A percentile compares a stretch with the other conserved stretches of the same genome.
These are phyloP conservation scores for Trichogramma dendrolimi DNA, from an alignment of 2,888 invertebrate genomes.

Conservation along the genomic window DNA sequence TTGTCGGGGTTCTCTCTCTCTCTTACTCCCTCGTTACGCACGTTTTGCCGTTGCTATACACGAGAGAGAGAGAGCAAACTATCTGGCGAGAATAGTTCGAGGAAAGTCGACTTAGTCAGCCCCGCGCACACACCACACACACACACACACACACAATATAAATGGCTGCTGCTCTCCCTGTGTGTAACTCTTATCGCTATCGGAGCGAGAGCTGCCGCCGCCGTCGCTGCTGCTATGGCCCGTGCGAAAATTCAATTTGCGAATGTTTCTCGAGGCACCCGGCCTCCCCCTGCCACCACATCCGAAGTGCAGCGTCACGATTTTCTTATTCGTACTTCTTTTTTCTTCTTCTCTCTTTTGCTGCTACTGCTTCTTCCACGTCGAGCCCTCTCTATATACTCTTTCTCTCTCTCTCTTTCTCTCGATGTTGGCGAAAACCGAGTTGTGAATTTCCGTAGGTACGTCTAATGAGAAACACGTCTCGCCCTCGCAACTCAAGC, in stretches of 20 bases:
- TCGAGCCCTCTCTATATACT: not conserved
- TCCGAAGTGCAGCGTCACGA: slow-evolving; percentile 24
- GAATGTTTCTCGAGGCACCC: slow-evolving; percentile 18
- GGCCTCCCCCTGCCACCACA: too few relatives aligned
- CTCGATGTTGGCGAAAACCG: slow-evolving; percentile 15
- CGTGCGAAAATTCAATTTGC: slow-evolving; percentile 24
- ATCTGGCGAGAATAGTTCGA: not conserved
- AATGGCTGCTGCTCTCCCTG: not conserved
- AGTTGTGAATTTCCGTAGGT: slow-evolving; percentile 18
- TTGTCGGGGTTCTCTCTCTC: slow-evolving; percentile 12
- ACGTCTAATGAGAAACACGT: slow-evolving; percentile 11
- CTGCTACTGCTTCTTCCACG: not conserved
- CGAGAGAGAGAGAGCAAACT: not conserved
- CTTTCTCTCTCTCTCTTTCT: not conserved
- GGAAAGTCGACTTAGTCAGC: slow-evolving; percentile 10
- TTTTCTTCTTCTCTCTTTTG: not conserved
- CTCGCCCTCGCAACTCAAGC: not conserved
- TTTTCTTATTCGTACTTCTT: slow-evolving; percentile 5
- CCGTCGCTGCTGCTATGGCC: not conserved
- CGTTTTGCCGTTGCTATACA: slow-evolving; percentile 16
- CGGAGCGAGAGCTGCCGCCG: not conserved
- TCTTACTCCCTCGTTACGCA: slow-evolving; percentile 15
- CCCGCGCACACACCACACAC: not conserved
- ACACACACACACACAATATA: not conserved
- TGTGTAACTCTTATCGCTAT: slow-evolving; percentile 16